Base-by-base conservation (phyloP, 2,888 invertebrate genomes). In the Seladonia tumulorum region DNA sequence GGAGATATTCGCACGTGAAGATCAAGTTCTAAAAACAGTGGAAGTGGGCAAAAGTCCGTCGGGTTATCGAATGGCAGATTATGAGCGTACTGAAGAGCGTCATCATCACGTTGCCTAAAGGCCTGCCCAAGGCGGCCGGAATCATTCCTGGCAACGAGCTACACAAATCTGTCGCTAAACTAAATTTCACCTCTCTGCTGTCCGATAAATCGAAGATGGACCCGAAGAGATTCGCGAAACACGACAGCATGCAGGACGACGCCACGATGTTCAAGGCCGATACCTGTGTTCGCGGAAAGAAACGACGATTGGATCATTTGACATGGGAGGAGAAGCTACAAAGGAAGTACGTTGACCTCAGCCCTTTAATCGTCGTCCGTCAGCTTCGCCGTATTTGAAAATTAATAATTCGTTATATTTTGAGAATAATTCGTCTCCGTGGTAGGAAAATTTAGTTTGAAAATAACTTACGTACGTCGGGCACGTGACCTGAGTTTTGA, bases 241-340 rank as follows among this genome's bases (percentile, higher is more conserved):
- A 70, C 10, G 88, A 87, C 5, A 76, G 76, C 0, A 29, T 75
- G 3, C 88, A 89, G 5, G 89, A 90, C 12, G 87, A 91, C 0
- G 76, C 85, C 53, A 88, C 87, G 18, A 53, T 88, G 12, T 87
- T 90, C 25, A 93, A 93, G 76, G 83, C 90, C 8, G 93, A 94
- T 53, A 87, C 91, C 14, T 93, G 94, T 71, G 87, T 92, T 2
- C 92, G 95, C 83, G 96, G 96, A 2, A 97, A 97, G 89, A 98
- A 98, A 94, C 96, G 98, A 81, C 96, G 98, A 79, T 95, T 98
- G 92, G 98, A 98, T 94, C 98, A 98, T 94, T 95, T 98, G 70
- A 96, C 97, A 83, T 97, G 97, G 97, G 98, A 98, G 93, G 98
- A 98, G 94, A 98, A 98, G 94, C 96, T 98, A 92, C 97, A 98